Percentiles rank a stretch among this genome's conserved stretches.
phyloP scores from a whole-genome alignment of 2,113 vertebrate genomes.

The Excalfactoria chinensis region DNA sequence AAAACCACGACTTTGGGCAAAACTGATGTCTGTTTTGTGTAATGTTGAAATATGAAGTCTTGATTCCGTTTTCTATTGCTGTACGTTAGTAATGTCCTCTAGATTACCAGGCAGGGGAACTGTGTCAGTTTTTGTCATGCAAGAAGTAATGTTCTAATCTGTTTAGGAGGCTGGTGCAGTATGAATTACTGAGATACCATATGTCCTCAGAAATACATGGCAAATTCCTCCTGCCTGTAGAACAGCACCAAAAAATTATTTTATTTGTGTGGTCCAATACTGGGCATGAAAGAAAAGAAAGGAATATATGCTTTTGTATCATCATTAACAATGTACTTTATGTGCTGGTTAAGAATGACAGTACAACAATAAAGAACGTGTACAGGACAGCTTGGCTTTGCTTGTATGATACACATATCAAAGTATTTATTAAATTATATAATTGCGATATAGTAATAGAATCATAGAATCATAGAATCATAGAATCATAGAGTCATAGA shows the following conservation, averaged over 20 bases:
- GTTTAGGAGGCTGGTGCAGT: constrained; percentile 36
- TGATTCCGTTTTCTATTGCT: constrained; percentile 22
- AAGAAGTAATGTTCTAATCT: constrained; percentile 67
- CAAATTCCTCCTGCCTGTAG: constrained; percentile 48
- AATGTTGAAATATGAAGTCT: neutral
- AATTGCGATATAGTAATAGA: too few relatives aligned
- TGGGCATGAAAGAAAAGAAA: neutral
- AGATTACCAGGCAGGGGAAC: constrained; percentile 29
- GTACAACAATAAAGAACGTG: neutral
- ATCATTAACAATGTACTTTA: neutral
- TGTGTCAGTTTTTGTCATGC: constrained; percentile 64
- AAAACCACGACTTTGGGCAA: constrained; percentile 11
- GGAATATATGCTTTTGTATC: neutral
- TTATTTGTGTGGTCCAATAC: neutral
- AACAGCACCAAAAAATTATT: neutral
- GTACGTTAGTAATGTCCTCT: constrained; percentile 11
- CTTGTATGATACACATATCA: too few relatives aligned
- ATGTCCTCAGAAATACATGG: constrained; percentile 40
- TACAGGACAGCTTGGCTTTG: neutral
- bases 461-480: too few relatives aligned
- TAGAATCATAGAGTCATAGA: too few relatives aligned
- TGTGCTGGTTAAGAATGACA: neutral
- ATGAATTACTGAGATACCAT: constrained; percentile 56
- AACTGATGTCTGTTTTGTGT: neutral
- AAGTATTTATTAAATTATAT: too few relatives aligned